Percentiles rank a stretch among this genome's conserved stretches.
These are phyloP conservation scores for Aulostomus chinensis DNA, from an alignment of 2,797 vertebrate species.

Conservation along the genomic window DNA sequence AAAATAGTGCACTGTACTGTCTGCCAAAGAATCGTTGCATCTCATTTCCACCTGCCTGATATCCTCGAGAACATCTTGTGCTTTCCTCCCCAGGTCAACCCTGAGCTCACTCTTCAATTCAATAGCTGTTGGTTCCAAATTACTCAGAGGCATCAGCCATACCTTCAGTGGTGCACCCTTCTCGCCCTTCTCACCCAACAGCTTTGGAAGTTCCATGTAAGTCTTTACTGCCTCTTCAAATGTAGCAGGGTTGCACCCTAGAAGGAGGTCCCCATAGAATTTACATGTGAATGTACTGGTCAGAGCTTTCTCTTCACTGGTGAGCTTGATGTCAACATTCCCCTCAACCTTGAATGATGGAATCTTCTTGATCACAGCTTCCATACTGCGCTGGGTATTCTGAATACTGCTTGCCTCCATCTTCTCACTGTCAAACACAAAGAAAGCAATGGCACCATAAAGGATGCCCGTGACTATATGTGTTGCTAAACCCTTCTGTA, in stretches of 20 bases:
- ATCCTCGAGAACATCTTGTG: conserved; percentile 26
- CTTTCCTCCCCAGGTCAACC: conserved; percentile 6
- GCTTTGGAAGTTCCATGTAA: conserved; percentile 33
- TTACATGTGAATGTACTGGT: conserved; percentile 48
- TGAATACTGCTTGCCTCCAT: conserved; percentile 23
- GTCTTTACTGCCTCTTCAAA: conserved; percentile 46
- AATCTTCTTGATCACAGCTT: conserved; percentile 42
- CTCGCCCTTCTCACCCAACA: conserved; percentile 19
- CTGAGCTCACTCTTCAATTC: conserved; percentile 32
- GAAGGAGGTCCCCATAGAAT: conserved; percentile 56
- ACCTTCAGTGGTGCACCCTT: conserved; percentile 48
- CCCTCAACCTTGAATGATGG: background rate
- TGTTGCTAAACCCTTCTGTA: conserved; percentile 30
- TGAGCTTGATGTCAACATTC: conserved; percentile 10
- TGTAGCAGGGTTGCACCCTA: conserved; percentile 25
- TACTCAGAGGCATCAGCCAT: conserved; percentile 60
- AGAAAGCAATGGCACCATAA: conserved; percentile 63
- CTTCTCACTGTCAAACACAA: conserved; percentile 56
- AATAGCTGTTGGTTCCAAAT: conserved; percentile 7
- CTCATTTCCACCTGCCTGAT: conserved; percentile 3
- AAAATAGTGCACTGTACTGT: conserved; percentile 1
- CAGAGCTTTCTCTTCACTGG: conserved; percentile 8
- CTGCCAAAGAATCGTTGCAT: conserved; percentile 28
- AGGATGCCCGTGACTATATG: conserved; percentile 56
- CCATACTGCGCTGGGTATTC: conserved; percentile 9